These are phyloP conservation scores for Cinclus cinclus DNA, from an alignment of 2,113 vertebrate species.

Conservation along the genomic window DNA sequence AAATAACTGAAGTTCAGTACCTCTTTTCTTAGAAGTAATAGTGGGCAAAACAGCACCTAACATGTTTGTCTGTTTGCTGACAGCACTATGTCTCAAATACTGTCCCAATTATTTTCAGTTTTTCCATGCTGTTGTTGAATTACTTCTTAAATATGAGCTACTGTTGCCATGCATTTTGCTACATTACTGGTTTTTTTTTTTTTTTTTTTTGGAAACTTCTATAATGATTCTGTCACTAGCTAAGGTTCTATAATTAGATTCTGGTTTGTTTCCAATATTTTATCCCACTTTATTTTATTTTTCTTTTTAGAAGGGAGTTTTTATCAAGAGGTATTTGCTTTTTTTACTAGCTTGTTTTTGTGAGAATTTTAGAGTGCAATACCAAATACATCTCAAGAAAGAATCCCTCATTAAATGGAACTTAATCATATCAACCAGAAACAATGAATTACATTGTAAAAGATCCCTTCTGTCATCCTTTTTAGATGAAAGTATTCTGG, in stretches of 20 bases:
- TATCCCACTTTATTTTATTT: neutral
- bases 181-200: neutral
- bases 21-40: neutral
- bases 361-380: neutral
- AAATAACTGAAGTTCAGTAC: neutral
- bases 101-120: neutral
- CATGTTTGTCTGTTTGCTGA: neutral
- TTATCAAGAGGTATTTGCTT: accelerated
- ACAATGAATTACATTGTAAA: neutral
- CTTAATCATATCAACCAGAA: neutral
- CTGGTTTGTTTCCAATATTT: neutral
- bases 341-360: neutral
- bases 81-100: neutral
- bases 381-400: neutral
- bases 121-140: neutral
- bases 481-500: neutral
- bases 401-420: neutral
- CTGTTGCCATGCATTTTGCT: neutral
- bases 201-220: neutral
- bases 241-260: neutral
- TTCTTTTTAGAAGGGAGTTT: neutral
- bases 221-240: neutral
- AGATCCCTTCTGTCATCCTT: neutral
- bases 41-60: neutral
- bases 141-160: neutral